Percentiles rank a stretch among this genome's conserved stretches.
Evolutionary conservation across 2,797 vertebrate genomes (phyloP).

Genomic region (Hafferia zeledoni): DNA sequence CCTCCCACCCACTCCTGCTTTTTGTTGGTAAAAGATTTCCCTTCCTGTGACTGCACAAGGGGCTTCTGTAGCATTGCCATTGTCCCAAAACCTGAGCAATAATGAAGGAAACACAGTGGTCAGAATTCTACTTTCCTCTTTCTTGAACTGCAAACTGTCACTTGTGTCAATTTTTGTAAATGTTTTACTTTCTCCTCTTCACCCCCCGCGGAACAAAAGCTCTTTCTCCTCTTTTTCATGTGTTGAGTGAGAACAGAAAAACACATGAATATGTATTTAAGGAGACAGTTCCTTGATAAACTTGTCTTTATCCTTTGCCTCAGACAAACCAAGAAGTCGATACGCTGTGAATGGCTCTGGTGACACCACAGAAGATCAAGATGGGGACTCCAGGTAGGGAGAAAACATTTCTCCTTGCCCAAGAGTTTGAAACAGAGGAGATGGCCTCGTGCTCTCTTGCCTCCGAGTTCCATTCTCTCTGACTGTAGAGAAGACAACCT

Average conservation of each 20-base stretch:
- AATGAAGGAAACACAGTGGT: background rate
- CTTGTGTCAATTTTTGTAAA: background rate
- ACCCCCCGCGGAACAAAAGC: background rate
- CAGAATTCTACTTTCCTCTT: background rate
- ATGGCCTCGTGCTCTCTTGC: background rate
- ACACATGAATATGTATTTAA: background rate
- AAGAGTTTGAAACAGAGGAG: background rate
- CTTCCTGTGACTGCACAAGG: background rate
- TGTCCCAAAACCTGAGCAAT: background rate
- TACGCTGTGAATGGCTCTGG: constrained; percentile 87
- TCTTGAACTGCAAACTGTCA: background rate
- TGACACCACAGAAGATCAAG: constrained; percentile 89
- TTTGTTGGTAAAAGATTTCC: background rate
- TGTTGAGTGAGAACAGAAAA: background rate
- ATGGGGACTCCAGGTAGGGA: constrained; percentile 93
- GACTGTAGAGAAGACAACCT: background rate
- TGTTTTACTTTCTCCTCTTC: background rate
- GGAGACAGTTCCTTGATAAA: background rate
- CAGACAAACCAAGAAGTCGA: constrained; percentile 89
- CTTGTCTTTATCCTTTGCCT: constrained; percentile 9
- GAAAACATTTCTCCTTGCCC: background rate
- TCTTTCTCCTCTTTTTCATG: background rate
- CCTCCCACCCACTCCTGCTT: fast-evolving
- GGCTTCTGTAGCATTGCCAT: background rate
- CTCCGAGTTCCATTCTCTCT: background rate